A percentile compares a stretch with the other conserved stretches of the same genome.
These are phyloP conservation scores for Zoanthus sociatus DNA, from an alignment of 92 coral and sea anemone species.

Conservation along the genomic window DNA sequence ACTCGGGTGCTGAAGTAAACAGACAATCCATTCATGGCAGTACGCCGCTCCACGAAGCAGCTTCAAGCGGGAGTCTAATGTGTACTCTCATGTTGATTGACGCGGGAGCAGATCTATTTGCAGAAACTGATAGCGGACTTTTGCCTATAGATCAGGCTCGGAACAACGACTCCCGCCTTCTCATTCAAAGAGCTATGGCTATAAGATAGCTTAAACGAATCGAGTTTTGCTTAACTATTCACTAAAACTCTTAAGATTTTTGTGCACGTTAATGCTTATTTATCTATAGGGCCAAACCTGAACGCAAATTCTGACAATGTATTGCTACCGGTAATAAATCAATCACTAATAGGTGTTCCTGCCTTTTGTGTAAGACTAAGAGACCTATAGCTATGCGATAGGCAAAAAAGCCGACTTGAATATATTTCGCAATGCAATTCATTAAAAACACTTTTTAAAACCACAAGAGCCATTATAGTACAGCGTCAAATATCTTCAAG, in stretches of 20 bases:
- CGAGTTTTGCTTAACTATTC: conserved; percentile 1
- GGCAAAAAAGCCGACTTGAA: not conserved
- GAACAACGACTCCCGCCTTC: conserved; percentile 57
- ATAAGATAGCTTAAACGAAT: conserved; percentile 63
- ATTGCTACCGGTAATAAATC: conserved; percentile 71
- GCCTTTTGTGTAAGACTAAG: conserved; percentile 63
- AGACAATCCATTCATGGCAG: conserved; percentile 93
- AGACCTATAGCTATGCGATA: conserved; percentile 83
- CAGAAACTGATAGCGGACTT: conserved; percentile 89
- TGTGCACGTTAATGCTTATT: not conserved
- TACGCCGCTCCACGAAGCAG: conserved; percentile 96
- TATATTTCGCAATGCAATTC: not conserved
- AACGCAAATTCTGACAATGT: conserved; percentile 80
- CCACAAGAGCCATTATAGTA: not conserved
- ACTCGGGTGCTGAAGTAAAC: conserved; percentile 93
- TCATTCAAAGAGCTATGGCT: conserved; percentile 84
- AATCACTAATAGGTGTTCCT: conserved; percentile 44
- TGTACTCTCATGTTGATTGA: conserved; percentile 76
- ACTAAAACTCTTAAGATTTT: not conserved
- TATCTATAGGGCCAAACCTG: too few species aligned
- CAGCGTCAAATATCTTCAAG: not conserved
- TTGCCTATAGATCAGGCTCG: conserved; percentile 86
- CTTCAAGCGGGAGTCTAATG: conserved; percentile 67
- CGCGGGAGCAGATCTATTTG: conserved; percentile 91
- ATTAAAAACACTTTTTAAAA: not conserved